Evolutionary conservation across 2,888 invertebrate genomes (phyloP), one percentile per base, ranked within the genome.

Genomic region (Oligia latruncula): DNA sequence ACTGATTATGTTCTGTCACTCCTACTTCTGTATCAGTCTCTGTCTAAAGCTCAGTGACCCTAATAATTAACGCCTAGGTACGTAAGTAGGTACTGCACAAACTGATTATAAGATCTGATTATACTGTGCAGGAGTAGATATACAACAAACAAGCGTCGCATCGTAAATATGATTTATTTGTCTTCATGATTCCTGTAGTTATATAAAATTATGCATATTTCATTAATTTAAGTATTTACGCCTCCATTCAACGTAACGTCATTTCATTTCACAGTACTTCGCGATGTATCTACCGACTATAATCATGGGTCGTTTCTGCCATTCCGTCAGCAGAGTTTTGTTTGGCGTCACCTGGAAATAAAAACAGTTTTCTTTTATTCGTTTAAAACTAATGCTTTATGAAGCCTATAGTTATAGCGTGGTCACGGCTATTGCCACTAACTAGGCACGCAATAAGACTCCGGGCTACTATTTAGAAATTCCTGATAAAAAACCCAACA

Each of bases 271-370:
- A 40, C 86, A 66, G 65, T 88, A 88, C 84, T 96, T 96, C 55
- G 97, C 95, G 64, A 98, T 98, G 89, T 97, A 98, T 74, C 97
- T 96, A 0, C 97, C 97, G 0, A 98, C 97, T 1, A 98, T 92
- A 0, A 95, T 90, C 93, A 98, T 98, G 0, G 98, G 98, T 8
- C 98, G 96, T 49, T 96, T 94, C 91, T 98, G 98, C 97, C 97
- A 98, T 52, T 97, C 97, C 66, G 96, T 95, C 82, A 98, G 91
- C 0, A 96, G 96, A 6, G 97, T 95, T 87, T 97, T 97, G 11
- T 97, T 96, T 15, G 97, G 93, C 1, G 97, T 95, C 6, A 98
- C 97, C 97, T 98, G 95, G 35, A 92, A 93, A 80, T 23, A 82
- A 2, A 29, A 74, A 78, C 13, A 60, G 2, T 40, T 46, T n/a